Evolutionary conservation across 2,797 vertebrate genomes (phyloP).

Genomic region (Tamandua tetradactyla): DNA sequence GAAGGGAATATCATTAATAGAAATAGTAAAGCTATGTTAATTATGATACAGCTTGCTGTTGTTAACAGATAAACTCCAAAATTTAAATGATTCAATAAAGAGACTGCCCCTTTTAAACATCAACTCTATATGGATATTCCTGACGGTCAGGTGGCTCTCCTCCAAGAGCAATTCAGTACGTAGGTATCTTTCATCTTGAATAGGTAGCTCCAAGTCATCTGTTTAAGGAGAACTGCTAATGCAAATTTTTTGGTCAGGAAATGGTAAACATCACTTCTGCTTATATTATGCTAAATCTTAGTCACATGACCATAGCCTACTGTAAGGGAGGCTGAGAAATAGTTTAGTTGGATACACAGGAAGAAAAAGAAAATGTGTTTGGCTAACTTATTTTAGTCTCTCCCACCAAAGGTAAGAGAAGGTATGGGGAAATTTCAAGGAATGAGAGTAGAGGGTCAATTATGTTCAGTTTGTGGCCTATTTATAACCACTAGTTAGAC

Average conservation of each 20-base stretch:
- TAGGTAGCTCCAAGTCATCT: neutral
- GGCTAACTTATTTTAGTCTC: constrained; percentile 10
- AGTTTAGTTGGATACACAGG: neutral
- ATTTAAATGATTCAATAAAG: constrained; percentile 2
- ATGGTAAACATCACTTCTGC: neutral
- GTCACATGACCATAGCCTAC: neutral
- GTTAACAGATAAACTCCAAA: neutral
- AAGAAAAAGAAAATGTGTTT: constrained; percentile 40
- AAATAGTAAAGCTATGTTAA: neutral
- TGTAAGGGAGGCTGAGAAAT: neutral
- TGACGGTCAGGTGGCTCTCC: neutral
- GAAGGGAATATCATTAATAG: neutral
- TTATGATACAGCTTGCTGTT: neutral
- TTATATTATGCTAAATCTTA: neutral
- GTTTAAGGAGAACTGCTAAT: neutral
- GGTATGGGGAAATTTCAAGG: constrained; percentile 19
- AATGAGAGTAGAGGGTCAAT: constrained; percentile 37
- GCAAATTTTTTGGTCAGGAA: constrained; percentile 3
- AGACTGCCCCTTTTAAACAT: neutral
- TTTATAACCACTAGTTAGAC: constrained; percentile 33
- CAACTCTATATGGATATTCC: neutral
- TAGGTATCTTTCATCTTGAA: constrained; percentile 7
- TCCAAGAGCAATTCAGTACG: neutral
- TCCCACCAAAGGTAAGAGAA: neutral
- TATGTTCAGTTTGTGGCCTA: constrained; percentile 16